These are phyloP conservation scores for Cygnus olor DNA, from an alignment of 2,797 vertebrate species.

Conservation along the genomic window DNA sequence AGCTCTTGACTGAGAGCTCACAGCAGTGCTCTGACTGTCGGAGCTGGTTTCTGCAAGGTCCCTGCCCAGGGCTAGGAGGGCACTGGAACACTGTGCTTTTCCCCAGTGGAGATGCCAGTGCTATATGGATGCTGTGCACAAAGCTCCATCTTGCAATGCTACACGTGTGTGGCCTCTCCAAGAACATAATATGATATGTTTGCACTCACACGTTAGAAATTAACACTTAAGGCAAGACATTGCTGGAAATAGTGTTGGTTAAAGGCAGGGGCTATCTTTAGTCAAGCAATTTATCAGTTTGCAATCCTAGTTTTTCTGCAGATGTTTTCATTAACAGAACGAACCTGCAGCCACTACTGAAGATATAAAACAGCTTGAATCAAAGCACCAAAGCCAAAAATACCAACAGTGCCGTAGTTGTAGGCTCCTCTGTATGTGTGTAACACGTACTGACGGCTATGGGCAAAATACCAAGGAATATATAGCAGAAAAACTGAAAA, in stretches of 20 bases:
- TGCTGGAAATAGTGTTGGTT: not conserved
- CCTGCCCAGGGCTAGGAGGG: not conserved
- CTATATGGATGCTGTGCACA: not conserved
- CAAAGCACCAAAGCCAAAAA: not conserved
- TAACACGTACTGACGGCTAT: not conserved
- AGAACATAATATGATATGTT: not conserved
- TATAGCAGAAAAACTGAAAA: not conserved
- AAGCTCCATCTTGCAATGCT: not conserved
- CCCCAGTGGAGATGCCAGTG: fast-evolving
- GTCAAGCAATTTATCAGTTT: not conserved
- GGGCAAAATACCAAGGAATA: not conserved
- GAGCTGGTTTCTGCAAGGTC: not conserved
- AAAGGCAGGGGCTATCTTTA: not conserved
- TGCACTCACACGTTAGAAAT: not conserved
- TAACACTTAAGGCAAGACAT: not conserved
- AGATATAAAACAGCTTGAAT: not conserved
- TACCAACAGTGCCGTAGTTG: not conserved
- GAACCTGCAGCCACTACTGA: not conserved
- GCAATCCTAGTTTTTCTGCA: not conserved
- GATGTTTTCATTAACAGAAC: not conserved
- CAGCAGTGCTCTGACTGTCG: not conserved
- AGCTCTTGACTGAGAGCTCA: not conserved
- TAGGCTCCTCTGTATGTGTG: not conserved
- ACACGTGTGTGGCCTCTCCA: not conserved
- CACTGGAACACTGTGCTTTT: not conserved